A percentile compares a stretch with the other conserved stretches of the same genome.
Evolutionary conservation across 2,113 vertebrate species (phyloP).

Genomic region (Thomomys bottae): DNA sequence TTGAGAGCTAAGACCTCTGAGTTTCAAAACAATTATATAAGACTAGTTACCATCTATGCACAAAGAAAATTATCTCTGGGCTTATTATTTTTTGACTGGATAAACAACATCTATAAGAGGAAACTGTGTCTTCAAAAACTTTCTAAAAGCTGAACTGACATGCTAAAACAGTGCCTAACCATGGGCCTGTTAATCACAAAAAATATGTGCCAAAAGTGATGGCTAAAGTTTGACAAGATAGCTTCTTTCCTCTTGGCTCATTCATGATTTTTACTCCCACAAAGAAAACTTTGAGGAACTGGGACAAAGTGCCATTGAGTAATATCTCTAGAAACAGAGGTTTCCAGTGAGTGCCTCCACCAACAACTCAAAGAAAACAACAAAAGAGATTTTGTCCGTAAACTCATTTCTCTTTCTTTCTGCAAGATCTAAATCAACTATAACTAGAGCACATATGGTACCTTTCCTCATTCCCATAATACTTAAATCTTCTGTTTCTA

Average conservation of each 20-base stretch:
- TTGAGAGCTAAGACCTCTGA: not conserved
- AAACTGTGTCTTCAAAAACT: slow-evolving; percentile 46
- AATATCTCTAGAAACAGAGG: not conserved
- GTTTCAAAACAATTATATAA: slow-evolving; percentile 9
- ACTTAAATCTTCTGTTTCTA: not conserved
- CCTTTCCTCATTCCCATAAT: not conserved
- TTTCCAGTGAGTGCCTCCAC: not conserved
- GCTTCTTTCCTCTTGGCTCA: not conserved
- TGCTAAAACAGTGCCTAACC: not conserved
- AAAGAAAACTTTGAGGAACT: slow-evolving; percentile 4
- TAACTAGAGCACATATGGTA: not conserved
- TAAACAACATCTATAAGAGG: slow-evolving; percentile 38
- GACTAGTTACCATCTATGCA: not conserved
- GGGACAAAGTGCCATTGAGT: slow-evolving; percentile 32
- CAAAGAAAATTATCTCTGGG: slow-evolving; percentile 24
- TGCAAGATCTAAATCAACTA: slow-evolving; percentile 1
- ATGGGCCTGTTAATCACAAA: not conserved
- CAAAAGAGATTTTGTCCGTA: not conserved
- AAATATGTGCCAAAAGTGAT: not conserved
- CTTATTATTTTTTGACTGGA: slow-evolving; percentile 48
- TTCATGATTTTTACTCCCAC: slow-evolving; percentile 14
- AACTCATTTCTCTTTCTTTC: not conserved
- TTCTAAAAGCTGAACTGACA: not conserved
- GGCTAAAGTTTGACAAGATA: slow-evolving; percentile 3
- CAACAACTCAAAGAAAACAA: not conserved